Conservation (phyloP, 2,888 invertebrate genomes). For the Sympetrum striolatum region DNA sequence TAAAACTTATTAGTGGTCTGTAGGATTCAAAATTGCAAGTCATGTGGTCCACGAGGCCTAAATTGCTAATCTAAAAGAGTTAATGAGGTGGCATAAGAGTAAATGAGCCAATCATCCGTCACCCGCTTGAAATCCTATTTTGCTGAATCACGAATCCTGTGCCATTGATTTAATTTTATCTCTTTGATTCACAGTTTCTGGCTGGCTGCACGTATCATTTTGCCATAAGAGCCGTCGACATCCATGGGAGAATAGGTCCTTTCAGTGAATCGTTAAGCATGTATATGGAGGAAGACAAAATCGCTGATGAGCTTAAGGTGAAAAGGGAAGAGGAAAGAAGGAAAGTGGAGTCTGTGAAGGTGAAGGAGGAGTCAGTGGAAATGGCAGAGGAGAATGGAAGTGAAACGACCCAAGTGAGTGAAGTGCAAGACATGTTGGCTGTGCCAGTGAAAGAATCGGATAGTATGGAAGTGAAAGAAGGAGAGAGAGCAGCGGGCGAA, state of each 20-base stretch:
- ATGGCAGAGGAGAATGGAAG: not conserved
- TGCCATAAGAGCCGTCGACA: slow-evolving; percentile 89
- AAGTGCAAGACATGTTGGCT: not conserved
- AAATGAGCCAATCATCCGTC: too few relatives aligned
- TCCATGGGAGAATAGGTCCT: slow-evolving; percentile 78
- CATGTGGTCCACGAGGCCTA: too few relatives aligned
- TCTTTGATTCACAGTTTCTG: slow-evolving; percentile 69
- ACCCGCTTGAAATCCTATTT: too few relatives aligned
- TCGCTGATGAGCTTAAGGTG: not conserved
- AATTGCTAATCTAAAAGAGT: too few relatives aligned
- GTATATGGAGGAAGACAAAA: slow-evolving; percentile 2
- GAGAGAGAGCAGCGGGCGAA: not conserved
- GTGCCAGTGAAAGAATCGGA: not conserved
- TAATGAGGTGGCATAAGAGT: too few relatives aligned
- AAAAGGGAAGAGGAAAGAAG: not conserved
- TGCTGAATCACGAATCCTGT: too few relatives aligned
- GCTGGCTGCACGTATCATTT: slow-evolving; percentile 92
- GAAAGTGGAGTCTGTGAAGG: not conserved
- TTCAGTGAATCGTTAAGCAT: slow-evolving; percentile 84
- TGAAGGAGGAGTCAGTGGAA: not conserved
- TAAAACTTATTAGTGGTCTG: too few relatives aligned
- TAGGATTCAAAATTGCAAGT: too few relatives aligned
- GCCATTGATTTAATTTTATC: slow-evolving; percentile 12
- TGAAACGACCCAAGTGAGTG: not conserved
- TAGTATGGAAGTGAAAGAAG: not conserved